Conservation (phyloP, 2,113 vertebrate species). For the Brachypteracias leptosomus region DNA sequence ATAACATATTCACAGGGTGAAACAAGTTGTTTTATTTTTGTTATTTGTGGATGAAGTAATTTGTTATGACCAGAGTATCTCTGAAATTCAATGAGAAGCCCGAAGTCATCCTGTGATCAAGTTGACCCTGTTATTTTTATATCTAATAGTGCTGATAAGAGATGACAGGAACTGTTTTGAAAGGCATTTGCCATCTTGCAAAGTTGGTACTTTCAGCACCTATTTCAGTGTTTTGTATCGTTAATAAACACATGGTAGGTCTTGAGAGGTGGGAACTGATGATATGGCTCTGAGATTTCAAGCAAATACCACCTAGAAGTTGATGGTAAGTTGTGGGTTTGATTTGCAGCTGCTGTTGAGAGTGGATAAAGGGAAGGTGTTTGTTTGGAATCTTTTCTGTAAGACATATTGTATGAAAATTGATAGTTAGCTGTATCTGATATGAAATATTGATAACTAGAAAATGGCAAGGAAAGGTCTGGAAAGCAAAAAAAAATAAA, state of each 20-base stretch:
- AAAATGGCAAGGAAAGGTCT: not conserved
- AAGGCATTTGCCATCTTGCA: not conserved
- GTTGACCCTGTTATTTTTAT: not conserved
- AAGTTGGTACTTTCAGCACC: not conserved
- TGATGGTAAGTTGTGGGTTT: not conserved
- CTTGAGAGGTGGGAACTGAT: not conserved
- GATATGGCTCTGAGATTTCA: not conserved
- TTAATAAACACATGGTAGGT: not conserved
- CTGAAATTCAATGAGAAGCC: not conserved
- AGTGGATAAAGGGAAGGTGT: not conserved
- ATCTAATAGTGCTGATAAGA: not conserved
- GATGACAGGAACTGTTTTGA: not conserved
- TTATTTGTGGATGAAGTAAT: not conserved
- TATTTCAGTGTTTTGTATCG: not conserved
- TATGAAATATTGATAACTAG: not conserved
- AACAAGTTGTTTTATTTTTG: not conserved
- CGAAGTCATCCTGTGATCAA: not conserved
- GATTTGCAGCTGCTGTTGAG: not conserved
- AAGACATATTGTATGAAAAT: not conserved
- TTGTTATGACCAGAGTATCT: not conserved
- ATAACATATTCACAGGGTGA: not conserved
- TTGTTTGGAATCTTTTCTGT: not conserved
- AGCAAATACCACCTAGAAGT: not conserved
- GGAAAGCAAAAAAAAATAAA: not conserved
- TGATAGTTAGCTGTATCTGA: not conserved